Evolutionary conservation across 2,113 vertebrate species (phyloP).

Genomic region (Machaerirhynchus nigripectus): DNA sequence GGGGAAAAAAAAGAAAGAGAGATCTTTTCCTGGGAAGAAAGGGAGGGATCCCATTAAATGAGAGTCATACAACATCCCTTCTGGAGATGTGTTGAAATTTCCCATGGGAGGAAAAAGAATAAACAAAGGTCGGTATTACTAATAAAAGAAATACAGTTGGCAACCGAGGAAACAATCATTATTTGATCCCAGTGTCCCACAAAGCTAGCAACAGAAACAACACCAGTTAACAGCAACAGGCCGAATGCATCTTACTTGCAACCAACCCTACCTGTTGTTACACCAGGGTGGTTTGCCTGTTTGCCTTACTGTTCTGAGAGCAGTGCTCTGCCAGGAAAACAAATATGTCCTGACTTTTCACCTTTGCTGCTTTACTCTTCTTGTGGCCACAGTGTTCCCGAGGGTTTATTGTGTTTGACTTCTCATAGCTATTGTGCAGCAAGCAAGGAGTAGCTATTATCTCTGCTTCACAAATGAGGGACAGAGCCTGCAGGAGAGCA

Average conservation of each 20-base stretch:
- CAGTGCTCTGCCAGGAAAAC: not conserved
- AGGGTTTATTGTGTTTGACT: constrained; percentile 11
- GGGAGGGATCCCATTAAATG: constrained; percentile 42
- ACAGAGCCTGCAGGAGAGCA: not conserved
- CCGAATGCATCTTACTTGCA: not conserved
- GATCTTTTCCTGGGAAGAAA: constrained; percentile 40
- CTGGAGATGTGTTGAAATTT: constrained; percentile 59
- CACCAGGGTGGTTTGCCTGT: not conserved
- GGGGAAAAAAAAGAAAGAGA: not conserved
- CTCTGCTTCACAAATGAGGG: not conserved
- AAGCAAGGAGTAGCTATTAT: not conserved
- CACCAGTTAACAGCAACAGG: not conserved
- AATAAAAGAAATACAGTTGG: constrained; percentile 55
- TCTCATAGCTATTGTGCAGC: not conserved
- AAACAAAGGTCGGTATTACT: constrained; percentile 53
- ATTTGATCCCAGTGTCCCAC: constrained; percentile 30
- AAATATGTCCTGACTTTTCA: not conserved
- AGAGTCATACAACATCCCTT: constrained; percentile 40
- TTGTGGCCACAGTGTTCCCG: not conserved
- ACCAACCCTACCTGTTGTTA: not conserved
- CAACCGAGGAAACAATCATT: constrained; percentile 45
- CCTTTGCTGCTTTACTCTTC: not conserved
- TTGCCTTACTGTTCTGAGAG: not conserved
- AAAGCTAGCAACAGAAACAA: constrained; percentile 38
- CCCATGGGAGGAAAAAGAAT: constrained; percentile 61